These are phyloP conservation scores for Lerista edwardsae DNA, from an alignment of 2,797 vertebrate species.

Conservation along the genomic window DNA sequence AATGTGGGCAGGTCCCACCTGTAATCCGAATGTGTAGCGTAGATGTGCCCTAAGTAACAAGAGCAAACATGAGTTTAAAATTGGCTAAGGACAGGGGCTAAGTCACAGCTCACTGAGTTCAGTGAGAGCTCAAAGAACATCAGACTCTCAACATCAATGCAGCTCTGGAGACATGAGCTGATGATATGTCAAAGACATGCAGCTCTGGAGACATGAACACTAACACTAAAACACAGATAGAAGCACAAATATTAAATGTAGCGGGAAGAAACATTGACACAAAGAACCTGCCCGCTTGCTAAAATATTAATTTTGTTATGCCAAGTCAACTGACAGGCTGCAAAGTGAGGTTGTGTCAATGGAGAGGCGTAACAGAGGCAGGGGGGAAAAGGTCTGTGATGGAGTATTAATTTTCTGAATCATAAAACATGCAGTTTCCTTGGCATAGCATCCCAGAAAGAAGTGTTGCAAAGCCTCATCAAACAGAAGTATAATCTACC, in stretches of 20 bases:
- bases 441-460: conserved; percentile 12
- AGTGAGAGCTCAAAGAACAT: neutral
- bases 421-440: conserved; percentile 30
- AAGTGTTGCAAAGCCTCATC: conserved; percentile 36
- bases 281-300: conserved; percentile 28
- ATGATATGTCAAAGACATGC: neutral
- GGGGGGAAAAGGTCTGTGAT: conserved; percentile 13
- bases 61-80: neutral
- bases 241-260: neutral
- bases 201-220: neutral
- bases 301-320: conserved; percentile 20
- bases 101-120: neutral
- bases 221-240: neutral
- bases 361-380: accelerated
- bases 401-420: conserved; percentile 16
- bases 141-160: neutral
- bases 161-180: neutral
- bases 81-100: conserved; percentile 1
- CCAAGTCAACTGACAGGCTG: conserved; percentile 15
- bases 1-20: too few species aligned
- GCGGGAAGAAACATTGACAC: neutral
- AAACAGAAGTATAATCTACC: conserved; percentile 33
- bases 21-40: neutral
- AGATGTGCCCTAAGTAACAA: neutral
- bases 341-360: conserved; percentile 26